A percentile compares a stretch with the other conserved stretches of the same genome.
phyloP scores from a whole-genome alignment of 2,797 vertebrate species.

The Passerculus sandwichensis region DNA sequence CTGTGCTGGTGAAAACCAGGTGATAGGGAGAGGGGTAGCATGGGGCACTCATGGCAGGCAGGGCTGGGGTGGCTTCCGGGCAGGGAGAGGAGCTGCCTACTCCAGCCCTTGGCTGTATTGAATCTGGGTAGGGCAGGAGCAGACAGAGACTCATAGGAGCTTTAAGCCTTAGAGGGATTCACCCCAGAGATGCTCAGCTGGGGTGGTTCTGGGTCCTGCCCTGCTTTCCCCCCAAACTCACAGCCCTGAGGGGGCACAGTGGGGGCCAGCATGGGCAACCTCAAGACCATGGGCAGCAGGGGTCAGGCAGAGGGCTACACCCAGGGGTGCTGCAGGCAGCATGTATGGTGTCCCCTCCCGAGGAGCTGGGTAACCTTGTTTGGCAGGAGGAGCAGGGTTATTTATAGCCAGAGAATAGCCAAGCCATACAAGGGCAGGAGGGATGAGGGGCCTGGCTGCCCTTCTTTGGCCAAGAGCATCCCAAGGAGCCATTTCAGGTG shows the following conservation, averaged over 20 bases:
- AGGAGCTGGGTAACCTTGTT: background rate
- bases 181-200: background rate
- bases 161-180: background rate
- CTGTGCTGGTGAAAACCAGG: background rate
- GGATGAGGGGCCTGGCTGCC: background rate
- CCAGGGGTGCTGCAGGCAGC: background rate
- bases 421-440: constrained; percentile 62
- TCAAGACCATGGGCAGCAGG: fast-evolving
- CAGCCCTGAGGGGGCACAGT: background rate
- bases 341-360: background rate
- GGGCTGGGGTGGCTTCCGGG: background rate
- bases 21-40: background rate
- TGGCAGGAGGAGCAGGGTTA: constrained; percentile 8
- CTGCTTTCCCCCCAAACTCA: background rate
- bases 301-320: background rate
- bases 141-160: background rate
- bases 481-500: background rate
- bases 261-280: background rate
- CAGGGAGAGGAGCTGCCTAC: background rate
- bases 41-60: background rate
- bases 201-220: background rate
- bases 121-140: background rate
- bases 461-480: constrained; percentile 9
- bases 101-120: background rate
- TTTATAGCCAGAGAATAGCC: constrained; percentile 56